Percentiles rank a stretch among this genome's conserved stretches.
Evolutionary conservation across 2,888 invertebrate genomes (phyloP).

Genomic region (Agrilus mali): DNA sequence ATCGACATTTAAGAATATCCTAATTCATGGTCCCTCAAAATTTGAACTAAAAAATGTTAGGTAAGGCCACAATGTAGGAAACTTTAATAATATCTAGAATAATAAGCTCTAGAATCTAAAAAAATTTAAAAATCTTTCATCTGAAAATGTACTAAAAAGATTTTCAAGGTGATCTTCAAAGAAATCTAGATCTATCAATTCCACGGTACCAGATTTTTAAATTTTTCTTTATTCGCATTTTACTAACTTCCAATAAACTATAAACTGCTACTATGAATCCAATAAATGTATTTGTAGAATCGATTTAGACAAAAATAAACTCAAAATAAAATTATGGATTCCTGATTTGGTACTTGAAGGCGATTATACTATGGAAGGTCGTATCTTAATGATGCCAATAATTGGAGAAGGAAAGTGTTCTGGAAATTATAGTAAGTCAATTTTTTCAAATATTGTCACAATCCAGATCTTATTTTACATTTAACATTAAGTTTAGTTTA

Average conservation of each 20-base stretch:
- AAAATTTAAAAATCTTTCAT: too few species aligned
- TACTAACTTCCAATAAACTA: too few species aligned
- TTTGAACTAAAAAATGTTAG: constrained; percentile 45
- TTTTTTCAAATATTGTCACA: constrained; percentile 1
- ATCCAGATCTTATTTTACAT: too few species aligned
- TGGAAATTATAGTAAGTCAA: constrained; percentile 55
- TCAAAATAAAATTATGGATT: constrained; percentile 48
- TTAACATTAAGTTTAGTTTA: too few species aligned
- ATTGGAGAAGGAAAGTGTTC: constrained; percentile 51
- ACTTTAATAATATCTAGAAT: too few species aligned
- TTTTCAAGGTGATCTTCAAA: too few species aligned
- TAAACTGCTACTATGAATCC: too few species aligned
- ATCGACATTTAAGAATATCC: constrained; percentile 46
- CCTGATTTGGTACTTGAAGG: constrained; percentile 52
- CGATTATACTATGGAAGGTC: constrained; percentile 53
- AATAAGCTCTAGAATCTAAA: too few species aligned
- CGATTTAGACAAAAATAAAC: constrained; percentile 41
- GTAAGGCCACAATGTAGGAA: constrained; percentile 25
- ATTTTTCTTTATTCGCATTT: too few species aligned
- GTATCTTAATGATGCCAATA: constrained; percentile 62
- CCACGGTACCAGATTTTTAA: too few species aligned
- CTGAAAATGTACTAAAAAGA: too few species aligned
- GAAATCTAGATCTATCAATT: too few species aligned
- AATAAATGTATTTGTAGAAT: constrained; percentile 34
- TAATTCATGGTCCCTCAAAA: constrained; percentile 46